Evolutionary conservation across 2,888 invertebrate species (phyloP), one percentile per base, ranked within the genome.

Genomic region (Phragmatobia fuliginosa): DNA sequence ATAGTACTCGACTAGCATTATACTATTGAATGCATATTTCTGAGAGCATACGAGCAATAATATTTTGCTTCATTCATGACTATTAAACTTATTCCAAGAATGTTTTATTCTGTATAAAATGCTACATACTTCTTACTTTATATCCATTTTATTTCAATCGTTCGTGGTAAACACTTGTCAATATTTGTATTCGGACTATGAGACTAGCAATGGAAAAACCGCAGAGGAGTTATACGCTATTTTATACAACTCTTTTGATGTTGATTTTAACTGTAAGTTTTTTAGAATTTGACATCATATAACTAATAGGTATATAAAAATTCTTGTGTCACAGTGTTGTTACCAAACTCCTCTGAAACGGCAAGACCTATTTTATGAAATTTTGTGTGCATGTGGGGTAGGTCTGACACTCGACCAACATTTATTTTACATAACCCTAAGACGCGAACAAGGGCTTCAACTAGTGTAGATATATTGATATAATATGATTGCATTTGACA

Each of bases 201-300:
- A 6, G 6, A 32, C 7, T 25, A 33, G 10, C 10, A 64, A 64
- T n/a, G 49, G 49, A 33, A 32, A 21, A 64, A 33, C 25, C 63
- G 3, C 25, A 52, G 14, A 33, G 25, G 33, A 33, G 52, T 64
- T 25, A 33, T 16, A 33, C 52, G 0, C 63, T 64, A 25, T 25
- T 64, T 25, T 64, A 52, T 25, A 14, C 7, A 4, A 52, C 49
- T 33, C 18, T 64, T 1, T 6, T 64, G 5, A 32, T 64, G 7
- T 32, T 64, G 16, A 7, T 52, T 18, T 25, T 64, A 52, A 52
- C n/a, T 52, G 63, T 64, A 25, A 64, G 63, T 64, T n/a, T 7
- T 49, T n/a, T n/a, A n/a, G n/a, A n/a, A n/a, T n/a, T n/a, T n/a
- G n/a, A n/a, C n/a, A n/a, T n/a, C n/a, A n/a, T n/a, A n/a, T n/a